These are phyloP conservation scores for Rallus crepitans DNA, from an alignment of 2,797 vertebrate genomes.

Conservation along the genomic window DNA sequence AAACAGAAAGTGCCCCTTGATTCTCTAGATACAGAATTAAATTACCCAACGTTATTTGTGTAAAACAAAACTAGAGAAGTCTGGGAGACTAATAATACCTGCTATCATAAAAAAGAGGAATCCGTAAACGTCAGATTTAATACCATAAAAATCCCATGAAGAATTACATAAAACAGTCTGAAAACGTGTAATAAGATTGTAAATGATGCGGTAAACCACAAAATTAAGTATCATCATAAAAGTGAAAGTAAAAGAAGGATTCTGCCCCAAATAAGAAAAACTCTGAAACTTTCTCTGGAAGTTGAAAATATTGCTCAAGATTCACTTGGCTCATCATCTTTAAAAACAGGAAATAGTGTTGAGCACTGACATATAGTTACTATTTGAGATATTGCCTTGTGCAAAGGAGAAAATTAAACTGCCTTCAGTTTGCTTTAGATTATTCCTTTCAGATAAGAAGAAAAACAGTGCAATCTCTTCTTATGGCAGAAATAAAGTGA, in stretches of 20 bases:
- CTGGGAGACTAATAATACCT: background rate
- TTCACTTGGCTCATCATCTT: constrained; percentile 9
- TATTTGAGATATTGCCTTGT: constrained; percentile 9
- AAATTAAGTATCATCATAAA: background rate
- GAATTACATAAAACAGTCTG: background rate
- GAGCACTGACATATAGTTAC: constrained; percentile 11
- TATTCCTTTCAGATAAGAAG: constrained; percentile 45
- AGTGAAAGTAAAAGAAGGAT: background rate
- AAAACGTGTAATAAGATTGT: background rate
- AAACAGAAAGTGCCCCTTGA: background rate
- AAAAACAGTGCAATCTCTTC: constrained; percentile 24
- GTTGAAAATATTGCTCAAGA: background rate
- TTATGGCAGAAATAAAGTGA: constrained; percentile 39
- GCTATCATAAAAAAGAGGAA: background rate
- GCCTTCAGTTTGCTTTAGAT: constrained; percentile 52
- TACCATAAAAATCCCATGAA: accelerated
- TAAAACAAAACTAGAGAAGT: background rate
- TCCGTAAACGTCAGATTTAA: background rate
- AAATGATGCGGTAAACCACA: background rate
- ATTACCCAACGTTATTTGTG: background rate
- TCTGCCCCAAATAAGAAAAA: background rate
- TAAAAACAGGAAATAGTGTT: constrained; percentile 9
- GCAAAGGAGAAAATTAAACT: constrained; percentile 61
- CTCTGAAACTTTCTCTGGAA: background rate
- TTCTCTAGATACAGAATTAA: background rate